Evolutionary conservation across 1,140 invertebrate species (phyloP), one percentile per base, ranked within the genome.

Genomic region (Monomorium pharaonis): DNA sequence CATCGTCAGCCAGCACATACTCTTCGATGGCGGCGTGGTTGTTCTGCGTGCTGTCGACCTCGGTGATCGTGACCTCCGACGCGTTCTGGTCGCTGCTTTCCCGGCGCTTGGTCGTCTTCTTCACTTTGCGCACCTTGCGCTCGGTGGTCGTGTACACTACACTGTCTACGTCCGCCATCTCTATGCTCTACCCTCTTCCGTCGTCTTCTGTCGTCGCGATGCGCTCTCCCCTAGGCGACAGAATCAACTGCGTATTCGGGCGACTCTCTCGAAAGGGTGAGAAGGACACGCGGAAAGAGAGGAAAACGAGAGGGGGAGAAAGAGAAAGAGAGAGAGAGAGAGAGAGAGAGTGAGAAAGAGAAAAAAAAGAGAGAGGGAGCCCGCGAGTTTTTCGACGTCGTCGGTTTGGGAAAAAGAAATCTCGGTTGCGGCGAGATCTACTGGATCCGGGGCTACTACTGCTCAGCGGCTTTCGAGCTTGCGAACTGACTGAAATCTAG

Each of bases 91-190:
- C 96, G 93, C 96, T 96, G 90, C 96, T 97, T 94, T 98, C 97
- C 94, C 97, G 96, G 93, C 97, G 96, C 94, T 97, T 98, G 85
- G 97, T 97, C 90, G 97, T 96, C 95, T 98, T 98, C 96, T 98
- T 98, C 95, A 98, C 97, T 96, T 98, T 98, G 95, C 97, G 97
- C 94, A 97, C 97, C 95, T 98, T 98, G 94, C 97, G 97, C 96
- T 98, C 97, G 90, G 97, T 97, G 92, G 97, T 97, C 92, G 97
- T 97, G 94, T 96, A 97, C 95, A 98, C 97, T 96, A 97, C 97
- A 96, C 97, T 96, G 95, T 98, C 98, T 93, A 98, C 97, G 96
- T 98, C 98, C 94, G 97, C 97, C 97, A 98, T 98, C 95, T 44
- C 62, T 74, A 27, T 4, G 85, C n/a, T 60, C 47, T 58, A 54